Base-by-base conservation (phyloP, 2,797 vertebrate species). In the Myiotriccus ornatus region DNA sequence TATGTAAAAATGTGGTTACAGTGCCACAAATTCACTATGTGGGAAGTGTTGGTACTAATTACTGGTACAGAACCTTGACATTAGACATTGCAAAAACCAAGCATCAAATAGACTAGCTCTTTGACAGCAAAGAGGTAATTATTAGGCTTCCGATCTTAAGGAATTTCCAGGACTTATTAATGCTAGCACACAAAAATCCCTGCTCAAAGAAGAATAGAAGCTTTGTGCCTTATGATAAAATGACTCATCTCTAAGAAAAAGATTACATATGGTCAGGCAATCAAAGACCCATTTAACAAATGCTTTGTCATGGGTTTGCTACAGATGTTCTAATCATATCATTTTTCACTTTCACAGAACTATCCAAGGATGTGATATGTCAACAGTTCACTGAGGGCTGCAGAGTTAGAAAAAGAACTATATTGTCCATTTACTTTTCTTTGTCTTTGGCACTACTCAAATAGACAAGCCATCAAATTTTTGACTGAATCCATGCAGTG, bases 11-110 rank as follows among this genome's bases (percentile, higher is more conserved):
- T 69, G 87, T 95, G 94, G 94, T 94, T 87, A 90, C 69, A 93
- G 73, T 94, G 83, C 93, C 76, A 86, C 78, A 96, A 95, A 96
- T 96, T 87, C 87, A 94, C 87, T 84, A 73, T 78, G 89, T 86
- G 94, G 91, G 69, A 95, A 93, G 91, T 93, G 96, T 94, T 96
- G 93, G 89, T 96, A 96, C 93, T 96, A 96, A 96, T 96, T 96
- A 91, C 93, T 93, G 73, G 79, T 94, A 96, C 88, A 93, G 76
- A 94, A 96, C 89, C 93, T 91, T 96, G 95, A 96, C 95, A 95
- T 78, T 18, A 91, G 69, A 96, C 83, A 91, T 62, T 62, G 91
- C 89, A 93, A 90, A 94, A 92, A 75, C 53, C 0, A n/a, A 93
- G 87, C 73, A 95, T 91, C 95, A 90, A 69, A 62, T 65, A 88